Evolutionary conservation across 1,140 invertebrate genomes (phyloP).

Genomic region (Mya arenaria): DNA sequence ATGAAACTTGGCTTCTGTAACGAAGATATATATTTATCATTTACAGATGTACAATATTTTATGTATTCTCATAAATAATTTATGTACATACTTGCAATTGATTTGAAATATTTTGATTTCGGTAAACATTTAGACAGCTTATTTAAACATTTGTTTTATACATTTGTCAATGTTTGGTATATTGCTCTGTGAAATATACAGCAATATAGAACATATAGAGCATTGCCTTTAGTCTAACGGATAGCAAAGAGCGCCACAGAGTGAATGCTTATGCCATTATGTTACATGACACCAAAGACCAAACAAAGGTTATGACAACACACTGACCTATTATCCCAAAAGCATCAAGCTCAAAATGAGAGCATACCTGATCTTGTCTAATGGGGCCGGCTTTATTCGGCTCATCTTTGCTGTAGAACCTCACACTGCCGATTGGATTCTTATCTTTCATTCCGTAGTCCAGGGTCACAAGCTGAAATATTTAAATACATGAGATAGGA

Average conservation of each 20-base stretch:
- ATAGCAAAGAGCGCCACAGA: no score
- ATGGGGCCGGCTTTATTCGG: constrained; percentile 50
- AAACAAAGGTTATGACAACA: background rate
- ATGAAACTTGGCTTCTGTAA: constrained; percentile 49
- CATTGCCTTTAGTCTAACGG: no score
- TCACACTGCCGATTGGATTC: constrained; percentile 64
- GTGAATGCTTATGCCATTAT: no score
- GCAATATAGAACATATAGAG: no score
- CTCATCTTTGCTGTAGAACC: constrained; percentile 64
- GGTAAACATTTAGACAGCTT: background rate
- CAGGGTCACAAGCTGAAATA: constrained; percentile 54
- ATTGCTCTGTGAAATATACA: no score
- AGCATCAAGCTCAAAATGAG: background rate
- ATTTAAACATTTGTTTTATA: background rate
- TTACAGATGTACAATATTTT: no score
- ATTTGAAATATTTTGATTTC: no score
- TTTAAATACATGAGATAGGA: no score
- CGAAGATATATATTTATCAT: background rate
- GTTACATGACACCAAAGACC: background rate
- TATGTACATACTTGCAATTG: background rate
- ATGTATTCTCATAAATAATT: no score
- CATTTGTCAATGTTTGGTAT: no score
- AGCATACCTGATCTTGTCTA: constrained; percentile 53
- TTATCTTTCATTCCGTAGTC: constrained; percentile 68
- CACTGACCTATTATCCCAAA: no score